Conservation (phyloP, 1,140 invertebrate genomes). For the Gerris buenoi region DNA sequence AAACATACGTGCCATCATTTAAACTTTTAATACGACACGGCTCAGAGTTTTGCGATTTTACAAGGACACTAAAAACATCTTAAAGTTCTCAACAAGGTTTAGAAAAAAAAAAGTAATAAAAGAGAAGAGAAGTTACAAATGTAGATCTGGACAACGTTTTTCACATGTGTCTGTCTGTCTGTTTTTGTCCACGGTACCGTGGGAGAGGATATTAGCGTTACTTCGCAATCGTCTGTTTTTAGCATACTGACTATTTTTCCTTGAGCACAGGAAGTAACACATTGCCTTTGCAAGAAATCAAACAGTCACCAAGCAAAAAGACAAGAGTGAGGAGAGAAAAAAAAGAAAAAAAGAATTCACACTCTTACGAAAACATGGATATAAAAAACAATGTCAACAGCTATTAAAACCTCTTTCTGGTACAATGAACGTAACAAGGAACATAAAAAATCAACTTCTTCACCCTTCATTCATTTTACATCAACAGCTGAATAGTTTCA, state of each 20-base stretch:
- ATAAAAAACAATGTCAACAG: neutral
- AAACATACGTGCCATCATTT: too few species aligned
- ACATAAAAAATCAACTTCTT: neutral
- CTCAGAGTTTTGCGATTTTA: too few species aligned
- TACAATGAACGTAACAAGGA: neutral
- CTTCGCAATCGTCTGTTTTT: neutral
- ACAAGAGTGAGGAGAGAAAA: neutral
- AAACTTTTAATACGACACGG: too few species aligned
- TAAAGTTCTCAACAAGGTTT: too few species aligned
- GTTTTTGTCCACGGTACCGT: too few species aligned
- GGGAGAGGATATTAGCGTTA: neutral
- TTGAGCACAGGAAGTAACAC: neutral
- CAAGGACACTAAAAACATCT: too few species aligned
- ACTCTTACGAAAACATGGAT: neutral
- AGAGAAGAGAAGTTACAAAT: too few species aligned
- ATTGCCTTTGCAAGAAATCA: neutral
- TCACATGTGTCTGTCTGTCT: too few species aligned
- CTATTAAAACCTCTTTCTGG: neutral
- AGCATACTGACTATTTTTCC: neutral
- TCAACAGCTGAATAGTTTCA: too few species aligned
- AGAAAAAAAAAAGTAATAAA: too few species aligned
- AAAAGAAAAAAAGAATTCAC: neutral
- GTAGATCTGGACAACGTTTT: too few species aligned
- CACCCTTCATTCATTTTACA: neutral
- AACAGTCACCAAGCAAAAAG: neutral